Evolutionary conservation across 2,888 invertebrate species (phyloP).

Genomic region (Nemoura dubitans): DNA sequence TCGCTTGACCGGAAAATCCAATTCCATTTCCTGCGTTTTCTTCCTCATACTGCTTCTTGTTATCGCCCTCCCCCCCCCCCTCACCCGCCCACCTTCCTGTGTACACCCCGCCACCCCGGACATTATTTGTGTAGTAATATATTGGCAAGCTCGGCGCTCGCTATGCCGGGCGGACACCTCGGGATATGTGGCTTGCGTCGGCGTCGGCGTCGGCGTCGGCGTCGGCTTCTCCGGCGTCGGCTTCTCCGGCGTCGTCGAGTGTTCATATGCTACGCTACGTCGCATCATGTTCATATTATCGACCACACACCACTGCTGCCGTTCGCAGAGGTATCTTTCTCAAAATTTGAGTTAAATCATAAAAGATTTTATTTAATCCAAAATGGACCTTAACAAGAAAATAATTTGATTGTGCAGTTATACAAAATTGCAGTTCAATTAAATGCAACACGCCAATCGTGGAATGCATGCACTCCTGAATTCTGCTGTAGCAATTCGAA

Average conservation of each 20-base stretch:
- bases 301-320: background rate
- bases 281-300: background rate
- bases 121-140: slow-evolving; percentile 5
- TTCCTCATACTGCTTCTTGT: background rate
- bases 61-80: no score
- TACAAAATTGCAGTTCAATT: no score
- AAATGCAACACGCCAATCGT: no score
- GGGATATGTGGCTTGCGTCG: background rate
- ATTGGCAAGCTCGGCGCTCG: background rate
- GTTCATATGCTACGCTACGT: background rate
- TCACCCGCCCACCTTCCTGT: background rate
- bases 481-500: no score
- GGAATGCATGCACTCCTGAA: no score
- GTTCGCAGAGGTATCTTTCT: no score
- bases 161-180: background rate
- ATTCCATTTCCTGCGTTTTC: slow-evolving; percentile 16
- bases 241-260: background rate
- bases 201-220: background rate
- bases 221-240: no score
- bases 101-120: background rate
- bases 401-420: no score
- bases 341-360: no score
- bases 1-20: slow-evolving; percentile 30
- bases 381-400: no score
- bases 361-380: no score